Evolutionary conservation across 2,888 invertebrate genomes (phyloP).

Genomic region (Blastobasis adustella): DNA sequence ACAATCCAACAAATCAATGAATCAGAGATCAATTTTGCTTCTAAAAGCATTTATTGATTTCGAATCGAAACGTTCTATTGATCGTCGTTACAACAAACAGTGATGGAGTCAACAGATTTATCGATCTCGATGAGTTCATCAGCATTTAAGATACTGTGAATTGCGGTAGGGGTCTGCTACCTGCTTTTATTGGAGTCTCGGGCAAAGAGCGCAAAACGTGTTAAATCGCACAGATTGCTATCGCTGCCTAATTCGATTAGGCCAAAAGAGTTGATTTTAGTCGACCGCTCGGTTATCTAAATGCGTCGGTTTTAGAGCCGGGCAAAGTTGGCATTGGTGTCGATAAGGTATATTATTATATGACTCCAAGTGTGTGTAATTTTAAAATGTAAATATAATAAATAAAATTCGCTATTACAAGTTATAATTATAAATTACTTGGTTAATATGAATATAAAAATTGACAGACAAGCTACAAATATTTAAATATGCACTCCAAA

Average conservation of each 20-base stretch:
- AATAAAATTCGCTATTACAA: not conserved
- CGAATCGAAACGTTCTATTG: slow-evolving; percentile 37
- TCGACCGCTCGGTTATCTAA: slow-evolving; percentile 65
- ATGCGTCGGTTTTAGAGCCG: slow-evolving; percentile 43
- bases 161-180: slow-evolving; percentile 53
- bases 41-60: slow-evolving; percentile 26
- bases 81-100: slow-evolving; percentile 36
- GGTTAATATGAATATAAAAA: too few species aligned
- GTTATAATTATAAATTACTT: too few species aligned
- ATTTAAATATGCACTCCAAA: too few species aligned
- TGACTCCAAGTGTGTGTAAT: not conserved
- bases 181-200: slow-evolving; percentile 64
- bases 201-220: slow-evolving; percentile 70
- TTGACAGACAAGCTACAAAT: too few species aligned
- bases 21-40: slow-evolving; percentile 22
- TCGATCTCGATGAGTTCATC: slow-evolving; percentile 61
- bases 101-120: slow-evolving; percentile 43
- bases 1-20: slow-evolving; percentile 25
- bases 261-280: slow-evolving; percentile 69
- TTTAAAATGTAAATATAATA: not conserved
- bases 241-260: slow-evolving; percentile 71
- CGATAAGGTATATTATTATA: slow-evolving; percentile 5
- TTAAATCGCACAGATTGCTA: slow-evolving; percentile 68
- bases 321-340: slow-evolving; percentile 9
- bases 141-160: slow-evolving; percentile 58